phyloP scores from a whole-genome alignment of 2,113 vertebrate genomes.

The Chamaetylas fuelleborni region DNA sequence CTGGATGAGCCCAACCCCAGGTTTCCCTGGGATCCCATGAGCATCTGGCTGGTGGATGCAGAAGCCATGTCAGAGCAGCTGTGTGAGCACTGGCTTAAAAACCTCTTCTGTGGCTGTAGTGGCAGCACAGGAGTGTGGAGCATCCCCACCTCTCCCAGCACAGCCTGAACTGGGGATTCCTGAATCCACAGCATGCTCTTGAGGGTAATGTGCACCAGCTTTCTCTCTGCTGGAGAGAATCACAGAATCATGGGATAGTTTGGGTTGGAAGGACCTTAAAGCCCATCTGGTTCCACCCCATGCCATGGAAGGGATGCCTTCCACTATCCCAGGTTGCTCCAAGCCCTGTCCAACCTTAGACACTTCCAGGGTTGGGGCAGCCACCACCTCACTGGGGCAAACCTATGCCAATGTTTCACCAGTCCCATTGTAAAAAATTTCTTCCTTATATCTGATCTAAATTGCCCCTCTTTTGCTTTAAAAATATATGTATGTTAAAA shows the following conservation, averaged over 20 bases:
- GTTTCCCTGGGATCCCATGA: neutral
- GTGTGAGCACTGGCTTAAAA: neutral
- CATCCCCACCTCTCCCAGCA: neutral
- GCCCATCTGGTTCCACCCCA: neutral
- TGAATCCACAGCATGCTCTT: neutral
- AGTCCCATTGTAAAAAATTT: neutral
- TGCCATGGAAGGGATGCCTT: neutral
- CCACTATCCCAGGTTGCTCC: neutral
- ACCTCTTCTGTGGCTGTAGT: neutral
- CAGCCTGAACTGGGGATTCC: neutral
- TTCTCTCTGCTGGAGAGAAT: neutral
- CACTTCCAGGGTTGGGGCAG: neutral
- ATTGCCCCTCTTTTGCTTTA: neutral
- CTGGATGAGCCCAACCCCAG: neutral
- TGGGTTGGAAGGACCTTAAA: neutral
- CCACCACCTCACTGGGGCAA: neutral
- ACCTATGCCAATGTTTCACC: neutral
- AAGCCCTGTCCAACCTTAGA: accelerated
- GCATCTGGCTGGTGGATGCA: accelerated
- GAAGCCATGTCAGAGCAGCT: accelerated
- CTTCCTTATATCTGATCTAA: neutral
- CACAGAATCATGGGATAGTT: neutral
- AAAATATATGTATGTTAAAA: neutral
- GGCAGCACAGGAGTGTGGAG: neutral
- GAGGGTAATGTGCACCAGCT: neutral